These are phyloP conservation scores for Euborellia annulipes DNA, from an alignment of 1,140 invertebrate genomes.

Conservation along the genomic window DNA sequence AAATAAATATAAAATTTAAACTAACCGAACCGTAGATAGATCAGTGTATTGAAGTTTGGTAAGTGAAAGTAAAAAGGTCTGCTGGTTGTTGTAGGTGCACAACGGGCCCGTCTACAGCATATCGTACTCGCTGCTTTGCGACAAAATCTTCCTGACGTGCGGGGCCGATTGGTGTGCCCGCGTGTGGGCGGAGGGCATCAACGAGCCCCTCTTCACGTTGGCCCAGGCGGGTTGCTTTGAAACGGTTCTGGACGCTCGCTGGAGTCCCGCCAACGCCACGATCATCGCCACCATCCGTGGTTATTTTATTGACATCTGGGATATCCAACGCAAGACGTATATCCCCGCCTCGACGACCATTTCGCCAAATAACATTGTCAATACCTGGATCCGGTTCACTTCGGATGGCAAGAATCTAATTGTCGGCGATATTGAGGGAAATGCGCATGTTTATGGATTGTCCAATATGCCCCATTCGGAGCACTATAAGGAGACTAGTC, in stretches of 20 bases:
- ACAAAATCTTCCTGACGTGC: conserved; percentile 58
- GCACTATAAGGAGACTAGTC: conserved; percentile 39
- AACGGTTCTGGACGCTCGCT: conserved; percentile 49
- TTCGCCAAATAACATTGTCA: neutral
- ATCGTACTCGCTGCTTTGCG: conserved; percentile 61
- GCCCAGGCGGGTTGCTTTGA: conserved; percentile 27
- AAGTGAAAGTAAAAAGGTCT: too few relatives aligned
- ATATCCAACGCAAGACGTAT: conserved; percentile 45
- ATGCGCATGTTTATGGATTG: conserved; percentile 43
- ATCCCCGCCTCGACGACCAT: conserved; percentile 27
- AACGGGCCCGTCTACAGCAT: conserved; percentile 60
- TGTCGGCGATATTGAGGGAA: conserved; percentile 42
- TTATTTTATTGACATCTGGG: conserved; percentile 54
- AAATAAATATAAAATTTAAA: too few relatives aligned
- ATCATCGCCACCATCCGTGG: conserved; percentile 59
- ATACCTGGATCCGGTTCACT: conserved; percentile 34
- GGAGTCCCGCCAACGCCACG: conserved; percentile 68
- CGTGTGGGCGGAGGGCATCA: conserved; percentile 54
- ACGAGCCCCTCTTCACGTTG: conserved; percentile 44
- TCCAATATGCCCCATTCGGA: conserved; percentile 49
- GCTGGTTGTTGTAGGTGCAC: conserved; percentile 61
- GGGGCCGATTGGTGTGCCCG: conserved; percentile 67
- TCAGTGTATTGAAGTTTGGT: too few relatives aligned
- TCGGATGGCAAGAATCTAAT: conserved; percentile 45
- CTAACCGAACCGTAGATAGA: too few relatives aligned